Percentiles rank a stretch among this genome's conserved stretches.
Conservation (phyloP, 2,888 invertebrate genomes). For the Agrotis exclamationis region DNA sequence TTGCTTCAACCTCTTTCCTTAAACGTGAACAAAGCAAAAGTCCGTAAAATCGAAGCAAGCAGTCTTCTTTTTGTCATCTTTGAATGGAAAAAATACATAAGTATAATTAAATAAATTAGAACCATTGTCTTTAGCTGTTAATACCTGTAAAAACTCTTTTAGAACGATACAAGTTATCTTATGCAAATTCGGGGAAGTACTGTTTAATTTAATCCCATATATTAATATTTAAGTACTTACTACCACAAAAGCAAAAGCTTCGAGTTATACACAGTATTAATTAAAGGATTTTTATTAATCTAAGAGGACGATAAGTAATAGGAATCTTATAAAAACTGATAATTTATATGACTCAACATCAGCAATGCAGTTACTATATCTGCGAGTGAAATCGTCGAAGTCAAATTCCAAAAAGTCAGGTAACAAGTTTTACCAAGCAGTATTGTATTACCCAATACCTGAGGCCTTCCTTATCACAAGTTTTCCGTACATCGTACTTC, state of each 20-base stretch:
- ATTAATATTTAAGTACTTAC: no score
- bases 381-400: no score
- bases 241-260: no score
- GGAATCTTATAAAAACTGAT: neutral
- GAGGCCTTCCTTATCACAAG: neutral
- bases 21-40: no score
- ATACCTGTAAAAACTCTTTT: no score
- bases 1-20: no score
- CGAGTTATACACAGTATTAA: neutral
- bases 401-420: neutral
- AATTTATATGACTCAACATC: constrained; percentile 9
- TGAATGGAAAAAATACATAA: no score
- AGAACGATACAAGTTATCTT: neutral
- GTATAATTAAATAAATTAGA: neutral
- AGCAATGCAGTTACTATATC: neutral
- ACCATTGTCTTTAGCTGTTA: neutral
- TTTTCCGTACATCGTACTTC: no score
- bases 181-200: neutral
- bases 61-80: no score
- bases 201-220: neutral
- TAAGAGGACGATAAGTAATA: constrained; percentile 8
- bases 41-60: no score
- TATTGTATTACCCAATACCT: no score
- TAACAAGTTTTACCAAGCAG: neutral
- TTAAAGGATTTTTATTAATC: constrained; percentile 21